These are phyloP conservation scores for Coregonus ussuriensis DNA, from an alignment of 2,797 vertebrate genomes.

Conservation along the genomic window DNA sequence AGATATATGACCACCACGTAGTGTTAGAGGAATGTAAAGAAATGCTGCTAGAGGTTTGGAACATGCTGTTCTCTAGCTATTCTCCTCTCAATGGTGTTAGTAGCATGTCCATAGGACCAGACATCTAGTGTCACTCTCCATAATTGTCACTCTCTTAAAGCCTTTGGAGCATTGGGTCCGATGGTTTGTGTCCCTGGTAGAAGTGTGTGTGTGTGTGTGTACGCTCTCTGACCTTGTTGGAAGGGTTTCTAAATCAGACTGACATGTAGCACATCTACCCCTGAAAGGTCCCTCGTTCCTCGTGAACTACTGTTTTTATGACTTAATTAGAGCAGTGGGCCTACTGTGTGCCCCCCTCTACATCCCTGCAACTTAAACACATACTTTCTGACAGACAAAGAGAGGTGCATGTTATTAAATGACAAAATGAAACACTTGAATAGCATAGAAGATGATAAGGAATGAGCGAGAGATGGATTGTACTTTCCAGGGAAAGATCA, in stretches of 20 bases:
- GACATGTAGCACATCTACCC: not conserved
- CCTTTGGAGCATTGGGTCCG: too few species aligned
- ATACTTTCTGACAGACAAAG: not conserved
- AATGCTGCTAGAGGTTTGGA: too few species aligned
- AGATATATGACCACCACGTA: too few species aligned
- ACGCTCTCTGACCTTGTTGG: not conserved
- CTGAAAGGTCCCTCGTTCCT: not conserved
- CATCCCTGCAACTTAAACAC: not conserved
- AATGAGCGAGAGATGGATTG: not conserved
- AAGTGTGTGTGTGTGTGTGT: not conserved
- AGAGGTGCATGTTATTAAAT: not conserved
- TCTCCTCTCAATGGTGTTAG: too few species aligned
- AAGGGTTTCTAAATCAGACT: not conserved
- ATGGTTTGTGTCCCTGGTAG: not conserved
- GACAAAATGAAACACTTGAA: not conserved
- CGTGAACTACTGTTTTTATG: constrained; percentile 18
- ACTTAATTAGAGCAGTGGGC: constrained; percentile 21
- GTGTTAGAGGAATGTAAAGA: too few species aligned
- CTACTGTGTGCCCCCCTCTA: not conserved
- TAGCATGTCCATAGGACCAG: too few species aligned
- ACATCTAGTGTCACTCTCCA: too few species aligned
- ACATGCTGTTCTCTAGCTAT: too few species aligned
- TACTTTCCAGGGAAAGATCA: not conserved
- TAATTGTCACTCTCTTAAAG: too few species aligned
- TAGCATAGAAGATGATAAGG: not conserved